These are phyloP conservation scores for Lophura nycthemera DNA, from an alignment of 2,113 vertebrate genomes.

Conservation along the genomic window DNA sequence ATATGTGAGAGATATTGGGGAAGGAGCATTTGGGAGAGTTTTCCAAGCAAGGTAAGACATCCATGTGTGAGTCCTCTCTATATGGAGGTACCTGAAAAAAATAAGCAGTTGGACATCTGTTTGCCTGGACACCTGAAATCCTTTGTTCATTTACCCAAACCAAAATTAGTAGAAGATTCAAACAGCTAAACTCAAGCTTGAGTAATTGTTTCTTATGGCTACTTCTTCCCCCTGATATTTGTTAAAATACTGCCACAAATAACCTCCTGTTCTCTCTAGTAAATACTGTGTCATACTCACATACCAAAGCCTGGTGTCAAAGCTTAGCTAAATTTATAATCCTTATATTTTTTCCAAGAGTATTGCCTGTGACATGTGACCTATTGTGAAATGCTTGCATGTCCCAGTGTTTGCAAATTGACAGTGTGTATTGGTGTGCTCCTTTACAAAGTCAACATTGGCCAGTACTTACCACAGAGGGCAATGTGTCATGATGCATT, in stretches of 20 bases:
- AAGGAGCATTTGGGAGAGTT: constrained; percentile 96
- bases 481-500: neutral
- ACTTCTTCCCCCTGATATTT: neutral
- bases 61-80: neutral
- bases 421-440: neutral
- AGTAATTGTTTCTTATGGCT: neutral
- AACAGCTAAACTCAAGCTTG: neutral
- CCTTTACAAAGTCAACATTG: neutral
- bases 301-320: neutral
- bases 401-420: neutral
- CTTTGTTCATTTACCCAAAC: neutral
- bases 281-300: neutral
- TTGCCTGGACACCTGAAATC: neutral
- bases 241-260: neutral
- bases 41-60: constrained; percentile 94
- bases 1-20: constrained; percentile 96
- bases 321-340: constrained; percentile 2
- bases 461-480: neutral
- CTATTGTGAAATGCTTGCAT: neutral
- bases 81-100: neutral
- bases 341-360: neutral
- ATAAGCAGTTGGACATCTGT: rapidly evolving
- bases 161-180: neutral
- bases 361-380: neutral
- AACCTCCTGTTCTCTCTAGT: neutral